These are phyloP conservation scores for Carassius gibelio DNA, from an alignment of 2,113 vertebrate genomes.

Conservation along the genomic window DNA sequence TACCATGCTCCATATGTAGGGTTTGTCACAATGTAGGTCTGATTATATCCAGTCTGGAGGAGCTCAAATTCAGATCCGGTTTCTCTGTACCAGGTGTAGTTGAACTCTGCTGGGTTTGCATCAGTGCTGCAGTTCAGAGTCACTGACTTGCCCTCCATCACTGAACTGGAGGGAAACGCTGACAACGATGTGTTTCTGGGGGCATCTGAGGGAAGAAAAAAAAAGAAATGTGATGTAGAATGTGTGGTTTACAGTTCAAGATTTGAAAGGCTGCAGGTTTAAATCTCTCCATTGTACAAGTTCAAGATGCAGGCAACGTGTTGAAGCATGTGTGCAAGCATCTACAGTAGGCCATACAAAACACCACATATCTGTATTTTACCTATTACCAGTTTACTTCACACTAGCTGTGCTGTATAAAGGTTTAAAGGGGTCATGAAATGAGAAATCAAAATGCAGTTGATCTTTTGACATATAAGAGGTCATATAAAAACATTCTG, in stretches of 20 bases:
- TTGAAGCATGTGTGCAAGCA: no score
- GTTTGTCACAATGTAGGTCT: neutral
- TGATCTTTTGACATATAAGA: no score
- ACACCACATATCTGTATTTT: no score
- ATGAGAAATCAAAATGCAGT: no score
- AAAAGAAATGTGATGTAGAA: neutral
- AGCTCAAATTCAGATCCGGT: neutral
- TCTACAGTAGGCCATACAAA: no score
- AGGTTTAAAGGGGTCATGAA: no score
- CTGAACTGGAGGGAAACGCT: neutral
- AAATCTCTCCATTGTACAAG: neutral
- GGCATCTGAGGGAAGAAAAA: neutral
- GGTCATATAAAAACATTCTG: no score
- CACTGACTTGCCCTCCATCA: neutral
- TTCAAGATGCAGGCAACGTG: neutral
- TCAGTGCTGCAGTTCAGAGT: neutral
- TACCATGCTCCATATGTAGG: neutral
- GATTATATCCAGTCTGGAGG: neutral
- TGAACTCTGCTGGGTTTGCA: slow-evolving; percentile 14
- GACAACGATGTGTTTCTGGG: slow-evolving; percentile 7
- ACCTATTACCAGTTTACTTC: no score
- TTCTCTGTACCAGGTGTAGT: slow-evolving; percentile 31
- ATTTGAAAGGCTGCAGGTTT: no score
- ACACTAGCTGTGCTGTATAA: no score
- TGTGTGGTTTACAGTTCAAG: neutral